Conservation (phyloP, 2,113 vertebrate genomes). For the Erpornis zantholeuca region DNA sequence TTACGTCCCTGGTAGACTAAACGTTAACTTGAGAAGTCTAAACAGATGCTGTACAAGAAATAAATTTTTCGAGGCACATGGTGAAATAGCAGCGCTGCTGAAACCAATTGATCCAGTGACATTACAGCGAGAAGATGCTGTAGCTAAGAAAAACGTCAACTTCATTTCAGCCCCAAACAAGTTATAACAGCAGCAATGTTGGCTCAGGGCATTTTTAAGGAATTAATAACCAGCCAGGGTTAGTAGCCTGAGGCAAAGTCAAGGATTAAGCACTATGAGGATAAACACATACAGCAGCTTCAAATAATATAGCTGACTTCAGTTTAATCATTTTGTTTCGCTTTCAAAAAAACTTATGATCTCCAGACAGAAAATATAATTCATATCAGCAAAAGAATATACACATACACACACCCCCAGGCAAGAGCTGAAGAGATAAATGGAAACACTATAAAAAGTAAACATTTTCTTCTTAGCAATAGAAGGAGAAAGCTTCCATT, state of each 20-base stretch:
- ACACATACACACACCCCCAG: neutral
- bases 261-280: conserved; percentile 53
- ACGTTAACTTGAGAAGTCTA: conserved; percentile 8
- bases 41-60: conserved; percentile 21
- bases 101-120: conserved; percentile 24
- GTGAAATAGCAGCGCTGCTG: conserved; percentile 16
- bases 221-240: conserved; percentile 64
- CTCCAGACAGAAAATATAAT: conserved; percentile 50
- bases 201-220: conserved; percentile 54
- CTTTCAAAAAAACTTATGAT: conserved; percentile 57
- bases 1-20: conserved; percentile 34
- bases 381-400: conserved; percentile 43
- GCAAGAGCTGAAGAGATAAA: conserved; percentile 42
- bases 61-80: neutral
- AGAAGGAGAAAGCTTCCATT: neutral
- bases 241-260: conserved; percentile 57
- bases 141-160: conserved; percentile 40
- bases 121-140: conserved; percentile 8
- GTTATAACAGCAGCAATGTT: conserved; percentile 38
- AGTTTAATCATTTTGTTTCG: conserved; percentile 66
- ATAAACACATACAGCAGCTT: conserved; percentile 55
- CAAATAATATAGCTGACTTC: conserved; percentile 56
- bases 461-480: neutral
- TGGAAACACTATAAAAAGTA: neutral
- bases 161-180: conserved; percentile 41